Base-by-base conservation (phyloP, 2,888 invertebrate species). In the Subacronicta megacephala region DNA sequence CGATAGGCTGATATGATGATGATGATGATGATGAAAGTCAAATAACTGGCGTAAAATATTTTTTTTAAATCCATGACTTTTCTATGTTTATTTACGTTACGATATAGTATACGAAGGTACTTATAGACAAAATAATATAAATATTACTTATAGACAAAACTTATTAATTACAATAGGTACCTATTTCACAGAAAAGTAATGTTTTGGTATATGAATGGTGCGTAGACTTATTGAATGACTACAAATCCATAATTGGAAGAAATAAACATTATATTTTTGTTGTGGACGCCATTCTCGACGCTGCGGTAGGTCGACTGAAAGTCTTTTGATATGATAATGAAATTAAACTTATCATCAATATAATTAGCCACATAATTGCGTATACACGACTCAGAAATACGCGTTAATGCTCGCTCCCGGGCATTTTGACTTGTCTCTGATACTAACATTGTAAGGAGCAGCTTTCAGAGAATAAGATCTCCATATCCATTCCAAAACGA, bases 361-460 rank as follows among this genome's bases (percentile, higher is more conserved):
- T 66, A 76, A 82, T 80, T 79, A 76, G 62, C 63, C 38, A 43
- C 62, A 60, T 79, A 77, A 82, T 81, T 76, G 77, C 72, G 44
- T 45, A 49, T 44, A 62, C 38, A 53, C 46, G 36, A 59, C 65
- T 75, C 80, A 78, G 75, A 76, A 75, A 77, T 68, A 77, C 60
- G 69, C 60, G 80, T 76, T 79, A 82, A 82, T 78, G 74, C 75
- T 68, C 54, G 60, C 75, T 70, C 61, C 61, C 60, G 77, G 77
- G 73, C 75, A 81, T 85, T 87, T 79, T 56, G 68, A 77, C 73
- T 84, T 76, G 81, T 77, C 81, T 77, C 78, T 45, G 62, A 62
- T 62, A 64, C 77, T 83, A 85, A 90, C 90, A 85, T 82, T 89
- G 90, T 90, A 84, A 77, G 74, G 63, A 82, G 72, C 78, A 82